A percentile compares a stretch with the other conserved stretches of the same genome.
These are phyloP conservation scores for Gorilla gorilla DNA, from an alignment of 2,113 vertebrate genomes.

Conservation along the genomic window DNA sequence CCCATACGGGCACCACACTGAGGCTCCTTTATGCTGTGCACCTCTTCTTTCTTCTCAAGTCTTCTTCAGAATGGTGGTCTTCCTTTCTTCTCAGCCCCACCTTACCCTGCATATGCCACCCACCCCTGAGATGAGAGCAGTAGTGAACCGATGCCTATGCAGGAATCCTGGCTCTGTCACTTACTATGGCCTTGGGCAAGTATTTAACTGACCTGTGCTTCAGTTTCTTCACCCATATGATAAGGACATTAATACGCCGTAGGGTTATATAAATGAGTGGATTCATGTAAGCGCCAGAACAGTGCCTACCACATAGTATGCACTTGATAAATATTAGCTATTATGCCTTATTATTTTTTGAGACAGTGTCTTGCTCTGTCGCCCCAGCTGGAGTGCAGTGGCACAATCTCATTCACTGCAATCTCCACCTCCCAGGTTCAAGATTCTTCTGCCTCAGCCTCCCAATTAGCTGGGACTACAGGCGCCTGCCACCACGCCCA, in stretches of 20 bases:
- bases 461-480: no score
- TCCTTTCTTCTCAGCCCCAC: not conserved
- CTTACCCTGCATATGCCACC: not conserved
- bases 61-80: not conserved
- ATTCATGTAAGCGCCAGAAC: not conserved
- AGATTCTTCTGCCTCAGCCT: no score
- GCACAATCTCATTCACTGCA: no score
- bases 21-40: not conserved
- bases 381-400: no score
- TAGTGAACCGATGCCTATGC: not conserved
- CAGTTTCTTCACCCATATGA: not conserved
- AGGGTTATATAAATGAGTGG: not conserved
- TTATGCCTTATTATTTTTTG: not conserved
- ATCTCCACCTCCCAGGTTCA: no score
- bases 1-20: not conserved
- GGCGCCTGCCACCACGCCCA: no score
- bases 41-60: not conserved
- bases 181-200: not conserved
- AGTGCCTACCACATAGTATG: not conserved
- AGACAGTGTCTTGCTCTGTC: no score
- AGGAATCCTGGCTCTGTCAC: not conserved
- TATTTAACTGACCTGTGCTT: not conserved
- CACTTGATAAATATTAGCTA: not conserved
- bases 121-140: not conserved
- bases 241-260: not conserved